phyloP scores from a whole-genome alignment of 2,888 invertebrate genomes.

The Chrysodeixis includens region DNA sequence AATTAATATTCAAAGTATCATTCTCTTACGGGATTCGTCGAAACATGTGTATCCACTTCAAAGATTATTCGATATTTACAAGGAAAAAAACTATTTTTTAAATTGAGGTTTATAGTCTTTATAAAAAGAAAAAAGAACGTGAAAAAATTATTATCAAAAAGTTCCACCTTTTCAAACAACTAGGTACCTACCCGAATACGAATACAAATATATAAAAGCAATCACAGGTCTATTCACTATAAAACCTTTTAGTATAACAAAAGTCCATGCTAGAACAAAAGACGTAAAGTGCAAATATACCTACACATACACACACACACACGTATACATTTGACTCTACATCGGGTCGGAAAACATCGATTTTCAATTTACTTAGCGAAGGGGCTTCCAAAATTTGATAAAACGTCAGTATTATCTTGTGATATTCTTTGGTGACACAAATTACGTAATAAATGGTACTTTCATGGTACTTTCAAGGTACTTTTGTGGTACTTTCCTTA shows the following conservation, averaged over 20 bases:
- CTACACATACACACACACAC: neutral
- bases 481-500: constrained; percentile 24
- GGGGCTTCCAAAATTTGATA: constrained; percentile 36
- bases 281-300: constrained; percentile 30
- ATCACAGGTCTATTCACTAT: neutral
- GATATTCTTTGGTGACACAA: constrained; percentile 18
- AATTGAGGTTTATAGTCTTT: too few species aligned
- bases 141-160: too few species aligned
- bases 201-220: neutral
- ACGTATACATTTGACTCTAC: neutral
- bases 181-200: neutral
- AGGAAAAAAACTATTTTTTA: too few species aligned
- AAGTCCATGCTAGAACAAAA: constrained; percentile 17
- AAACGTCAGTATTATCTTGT: constrained; percentile 21
- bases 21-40: too few species aligned
- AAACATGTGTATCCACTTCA: too few species aligned
- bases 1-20: too few species aligned
- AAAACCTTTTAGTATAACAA: constrained; percentile 10
- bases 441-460: constrained; percentile 17
- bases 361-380: constrained; percentile 48
- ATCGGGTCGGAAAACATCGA: constrained; percentile 33
- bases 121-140: too few species aligned
- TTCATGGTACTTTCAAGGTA: too few species aligned
- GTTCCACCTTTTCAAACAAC: too few species aligned
- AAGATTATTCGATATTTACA: too few species aligned